These are phyloP conservation scores for Formica aserva DNA, from an alignment of 2,888 invertebrate genomes.

Conservation along the genomic window DNA sequence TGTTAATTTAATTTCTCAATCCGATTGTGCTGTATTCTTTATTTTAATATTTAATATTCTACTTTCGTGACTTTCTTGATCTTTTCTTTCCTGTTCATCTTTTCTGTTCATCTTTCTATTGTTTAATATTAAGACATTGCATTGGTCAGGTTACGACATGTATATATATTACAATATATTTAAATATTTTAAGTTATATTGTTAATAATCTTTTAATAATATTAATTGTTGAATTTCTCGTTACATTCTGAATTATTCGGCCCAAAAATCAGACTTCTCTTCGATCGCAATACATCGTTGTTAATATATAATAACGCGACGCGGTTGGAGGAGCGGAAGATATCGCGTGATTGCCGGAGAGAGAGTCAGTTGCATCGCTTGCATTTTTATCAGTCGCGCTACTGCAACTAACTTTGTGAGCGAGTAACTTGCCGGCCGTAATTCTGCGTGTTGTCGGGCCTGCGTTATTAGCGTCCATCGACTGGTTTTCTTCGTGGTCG, in stretches of 20 bases:
- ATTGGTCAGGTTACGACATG: too few species aligned
- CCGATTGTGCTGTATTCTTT: too few species aligned
- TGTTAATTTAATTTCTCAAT: too few species aligned
- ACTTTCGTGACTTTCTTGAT: too few species aligned
- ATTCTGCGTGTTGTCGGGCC: conserved; percentile 40
- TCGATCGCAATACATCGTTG: conserved; percentile 40
- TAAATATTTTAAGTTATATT: too few species aligned
- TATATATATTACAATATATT: too few species aligned
- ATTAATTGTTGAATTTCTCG: background rate
- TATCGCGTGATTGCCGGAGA: conserved; percentile 45
- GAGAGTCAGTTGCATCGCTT: conserved; percentile 37
- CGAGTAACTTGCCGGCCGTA: conserved; percentile 51
- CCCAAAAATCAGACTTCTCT: conserved; percentile 8
- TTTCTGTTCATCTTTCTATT: too few species aligned
- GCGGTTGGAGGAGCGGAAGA: conserved; percentile 25
- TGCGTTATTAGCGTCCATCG: conserved; percentile 52
- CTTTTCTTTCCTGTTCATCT: too few species aligned
- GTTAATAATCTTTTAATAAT: background rate
- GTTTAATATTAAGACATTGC: too few species aligned
- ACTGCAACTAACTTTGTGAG: conserved; percentile 49
- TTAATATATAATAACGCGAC: conserved; percentile 41
- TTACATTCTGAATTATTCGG: background rate
- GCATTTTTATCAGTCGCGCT: conserved; percentile 41
- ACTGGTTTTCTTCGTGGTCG: conserved; percentile 52
- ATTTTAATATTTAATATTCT: too few species aligned